phyloP scores from a whole-genome alignment of 2,113 vertebrate species.

The Mohoua ochrocephala region DNA sequence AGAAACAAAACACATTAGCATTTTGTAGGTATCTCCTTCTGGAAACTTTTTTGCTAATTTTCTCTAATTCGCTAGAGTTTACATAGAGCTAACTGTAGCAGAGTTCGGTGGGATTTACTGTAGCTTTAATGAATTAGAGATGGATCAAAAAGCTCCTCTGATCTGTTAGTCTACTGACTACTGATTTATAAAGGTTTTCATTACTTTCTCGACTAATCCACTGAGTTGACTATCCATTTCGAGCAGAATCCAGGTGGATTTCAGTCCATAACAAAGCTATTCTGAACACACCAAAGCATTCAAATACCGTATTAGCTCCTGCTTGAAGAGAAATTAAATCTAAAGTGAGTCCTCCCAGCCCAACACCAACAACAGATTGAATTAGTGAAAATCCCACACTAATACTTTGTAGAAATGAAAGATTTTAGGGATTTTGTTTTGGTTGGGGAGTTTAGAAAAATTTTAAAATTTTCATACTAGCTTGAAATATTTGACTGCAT shows the following conservation, averaged over 20 bases:
- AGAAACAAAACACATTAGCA: background rate
- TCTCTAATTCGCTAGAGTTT: conserved; percentile 37
- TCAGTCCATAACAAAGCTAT: conserved; percentile 30
- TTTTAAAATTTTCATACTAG: background rate
- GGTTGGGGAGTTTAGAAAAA: background rate
- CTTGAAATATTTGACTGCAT: background rate
- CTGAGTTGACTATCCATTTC: conserved; percentile 59
- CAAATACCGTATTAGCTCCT: conserved; percentile 44
- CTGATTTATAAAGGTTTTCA: conserved; percentile 65
- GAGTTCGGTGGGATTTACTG: conserved; percentile 38
- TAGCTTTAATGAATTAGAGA: conserved; percentile 53
- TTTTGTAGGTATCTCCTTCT: background rate
- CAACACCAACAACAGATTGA: background rate
- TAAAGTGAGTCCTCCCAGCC: background rate
- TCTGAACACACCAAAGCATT: conserved; percentile 28
- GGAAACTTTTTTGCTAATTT: conserved; percentile 29
- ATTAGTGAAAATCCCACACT: background rate
- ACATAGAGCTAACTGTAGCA: background rate
- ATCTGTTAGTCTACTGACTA: conserved; percentile 47
- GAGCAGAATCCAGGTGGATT: conserved; percentile 53
- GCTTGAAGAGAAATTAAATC: background rate
- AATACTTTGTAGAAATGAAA: background rate
- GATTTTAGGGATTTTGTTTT: background rate
- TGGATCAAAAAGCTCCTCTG: conserved; percentile 18
- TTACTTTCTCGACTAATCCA: conserved; percentile 63